Evolutionary conservation across 2,888 invertebrate species (phyloP).

Genomic region (Geotrupes spiniger): DNA sequence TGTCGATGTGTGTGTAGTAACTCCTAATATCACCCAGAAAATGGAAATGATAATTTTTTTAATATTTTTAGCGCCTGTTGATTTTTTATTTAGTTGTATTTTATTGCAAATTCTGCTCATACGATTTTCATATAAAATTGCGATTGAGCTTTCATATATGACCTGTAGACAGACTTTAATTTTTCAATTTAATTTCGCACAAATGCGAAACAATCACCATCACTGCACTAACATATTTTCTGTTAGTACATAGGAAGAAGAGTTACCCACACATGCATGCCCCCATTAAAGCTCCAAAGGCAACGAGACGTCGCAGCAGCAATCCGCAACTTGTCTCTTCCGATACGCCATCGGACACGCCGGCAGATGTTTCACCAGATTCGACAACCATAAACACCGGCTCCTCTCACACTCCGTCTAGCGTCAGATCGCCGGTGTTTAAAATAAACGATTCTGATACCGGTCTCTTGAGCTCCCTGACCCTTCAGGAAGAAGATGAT

Average conservation of each 20-base stretch:
- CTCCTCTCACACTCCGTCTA: conserved; percentile 25
- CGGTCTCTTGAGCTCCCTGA: conserved; percentile 29
- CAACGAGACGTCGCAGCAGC: conserved; percentile 52
- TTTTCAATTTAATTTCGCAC: too few relatives aligned
- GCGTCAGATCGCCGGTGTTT: conserved; percentile 28
- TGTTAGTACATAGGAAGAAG: conserved; percentile 61
- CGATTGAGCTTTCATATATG: too few relatives aligned
- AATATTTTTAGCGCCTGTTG: too few relatives aligned
- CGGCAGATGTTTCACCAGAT: conserved; percentile 34
- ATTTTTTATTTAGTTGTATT: too few relatives aligned
- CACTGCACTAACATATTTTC: conserved; percentile 17
- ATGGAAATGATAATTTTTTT: too few relatives aligned
- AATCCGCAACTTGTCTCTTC: conserved; percentile 32
- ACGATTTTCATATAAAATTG: too few relatives aligned
- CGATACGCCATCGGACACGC: conserved; percentile 21
- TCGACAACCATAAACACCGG: conserved; percentile 20
- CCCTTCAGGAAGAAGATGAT: conserved; percentile 39
- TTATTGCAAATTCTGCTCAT: too few relatives aligned
- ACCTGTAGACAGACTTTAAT: too few relatives aligned
- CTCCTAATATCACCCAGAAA: too few relatives aligned
- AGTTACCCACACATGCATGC: conserved; percentile 63
- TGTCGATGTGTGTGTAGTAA: too few relatives aligned
- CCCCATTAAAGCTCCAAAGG: conserved; percentile 59
- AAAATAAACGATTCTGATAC: conserved; percentile 36
- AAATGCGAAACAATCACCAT: too few relatives aligned